Base-by-base conservation (phyloP, 35 echinoderm and acorn worm species). In the Heliocidaris tuberculata region DNA sequence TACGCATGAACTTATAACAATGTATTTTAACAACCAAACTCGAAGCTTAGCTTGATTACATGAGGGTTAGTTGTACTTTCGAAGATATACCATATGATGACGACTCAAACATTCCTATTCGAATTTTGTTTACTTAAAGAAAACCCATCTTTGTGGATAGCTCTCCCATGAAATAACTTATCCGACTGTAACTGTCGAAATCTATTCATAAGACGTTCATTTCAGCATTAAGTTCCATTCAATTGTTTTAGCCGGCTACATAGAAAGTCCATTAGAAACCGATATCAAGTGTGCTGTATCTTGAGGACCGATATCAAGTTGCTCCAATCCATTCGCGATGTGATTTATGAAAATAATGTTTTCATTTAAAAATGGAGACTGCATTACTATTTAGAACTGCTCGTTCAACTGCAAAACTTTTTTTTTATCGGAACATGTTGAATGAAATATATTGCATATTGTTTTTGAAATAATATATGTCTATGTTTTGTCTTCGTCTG, bases 201-300 rank as follows among this genome's bases (percentile, higher is more conserved):
- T 78, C 65, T 27, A 78, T 78, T 78, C 65, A 78, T 78, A 78
- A 78, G 65, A 27, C 65, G 65, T 78, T 78, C 65, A 78, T n/a
- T 78, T 19, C 65, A 78, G 19, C 21, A 78, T n/a, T 78, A 27
- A 78, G 65, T 78, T 78, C 21, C 65, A 78, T 78, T 78, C 65
- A 78, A 78, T 5, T 78, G 65, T 78, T 78, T 78, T 6, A 27
- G 65, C 65, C 65, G 65, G 65, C 65, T 78, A 78, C 65, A 78
- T 19, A 78, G 65, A 78, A 78, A 78, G 65, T 78, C 65, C 65
- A 78, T 78, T 78, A 78, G 27, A 78, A 78, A n/a, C 7, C 65
- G 7, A 19, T 78, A 27, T n/a, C 21, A 78, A 78, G 65, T 78
- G 27, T 78, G 21, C 65, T n/a, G 21, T 78, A 27, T 78, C 21